Base-by-base conservation (phyloP, 2,113 vertebrate species). In the Cricetomys ansorgei region DNA sequence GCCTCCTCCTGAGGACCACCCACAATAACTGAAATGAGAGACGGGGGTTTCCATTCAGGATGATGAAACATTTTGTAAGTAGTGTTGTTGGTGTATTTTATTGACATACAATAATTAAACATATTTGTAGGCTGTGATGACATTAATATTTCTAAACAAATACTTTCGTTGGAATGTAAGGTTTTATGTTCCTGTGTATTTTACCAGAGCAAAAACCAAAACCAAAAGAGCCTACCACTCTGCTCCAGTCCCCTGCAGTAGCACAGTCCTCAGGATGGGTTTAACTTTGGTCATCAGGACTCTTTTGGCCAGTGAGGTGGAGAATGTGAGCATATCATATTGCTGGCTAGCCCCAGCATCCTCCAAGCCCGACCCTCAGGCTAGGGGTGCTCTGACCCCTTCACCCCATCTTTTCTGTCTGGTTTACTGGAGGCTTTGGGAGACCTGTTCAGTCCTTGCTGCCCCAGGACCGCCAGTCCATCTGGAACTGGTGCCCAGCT, bases 281-380 rank as follows among this genome's bases (percentile, higher is more conserved):
- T 53, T 70, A 6, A 25, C 55, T 53, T 43, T 62, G 55, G 55
- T 43, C 40, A 64, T 84, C 70, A 25, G 34, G 27, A 64, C 27
- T n/a, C 81, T n/a, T 1, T 62, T 31, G 65, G 62, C 19, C 5
- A 67, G 43, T 65, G 80, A 81, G 40, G 29, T 34, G 80, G 59
- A 59, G 69, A 5, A 77, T 69, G 70, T 0, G 8, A n/a, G 10
- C 9, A 0, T 13, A 17, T 19, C 0, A 13, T 13, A 7, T 0
- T 53, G 11, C n/a, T 84, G 16, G 2, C 65, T 75, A n/a, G n/a
- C n/a, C n/a, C 12, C 9, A 12, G 45, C 62, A 29, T 55, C 73
- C 67, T 55, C 50, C 2, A 2, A 8, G 37, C 27, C 34, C 25
- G 31, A 27, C 64, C 27, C 2, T 27, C 8, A 15, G 59, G 34